Conservation (phyloP, 2,113 vertebrate species). For the Pluvianellus socialis region DNA sequence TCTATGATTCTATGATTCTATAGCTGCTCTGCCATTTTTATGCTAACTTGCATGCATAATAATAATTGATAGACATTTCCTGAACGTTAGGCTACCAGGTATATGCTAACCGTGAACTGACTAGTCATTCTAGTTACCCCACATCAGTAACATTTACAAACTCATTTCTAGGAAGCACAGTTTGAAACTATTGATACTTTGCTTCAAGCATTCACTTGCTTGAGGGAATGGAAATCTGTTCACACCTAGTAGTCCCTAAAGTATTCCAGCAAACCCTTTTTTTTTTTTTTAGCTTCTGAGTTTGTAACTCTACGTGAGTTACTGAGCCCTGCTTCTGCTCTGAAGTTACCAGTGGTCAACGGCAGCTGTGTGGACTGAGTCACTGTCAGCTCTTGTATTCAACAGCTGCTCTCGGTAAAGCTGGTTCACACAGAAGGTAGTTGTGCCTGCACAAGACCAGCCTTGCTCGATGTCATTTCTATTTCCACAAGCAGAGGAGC, state of each 20-base stretch:
- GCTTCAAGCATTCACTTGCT: not conserved
- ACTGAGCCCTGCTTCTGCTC: not conserved
- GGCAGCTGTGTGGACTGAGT: not conserved
- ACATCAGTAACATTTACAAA: not conserved
- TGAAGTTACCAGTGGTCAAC: not conserved
- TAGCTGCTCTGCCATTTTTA: not conserved
- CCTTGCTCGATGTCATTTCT: not conserved
- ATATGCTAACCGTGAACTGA: not conserved
- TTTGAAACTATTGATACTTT: not conserved
- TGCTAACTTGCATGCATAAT: not conserved
- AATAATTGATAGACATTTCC: not conserved
- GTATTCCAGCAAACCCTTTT: not conserved
- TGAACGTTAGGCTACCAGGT: not conserved
- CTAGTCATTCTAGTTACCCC: not conserved
- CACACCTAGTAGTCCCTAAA: not conserved
- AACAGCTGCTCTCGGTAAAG: not conserved
- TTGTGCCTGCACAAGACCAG: fast-evolving
- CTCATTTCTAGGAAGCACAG: not conserved
- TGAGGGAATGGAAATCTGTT: not conserved
- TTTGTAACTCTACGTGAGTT: not conserved
- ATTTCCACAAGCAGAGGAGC: not conserved
- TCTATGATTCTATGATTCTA: too few relatives aligned
- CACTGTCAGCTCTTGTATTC: not conserved
- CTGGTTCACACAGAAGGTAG: not conserved
- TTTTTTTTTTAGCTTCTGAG: fast-evolving